A percentile compares a stretch with the other conserved stretches of the same genome.
phyloP scores from a whole-genome alignment of 1,140 invertebrate genomes.

The Apis laboriosa region DNA sequence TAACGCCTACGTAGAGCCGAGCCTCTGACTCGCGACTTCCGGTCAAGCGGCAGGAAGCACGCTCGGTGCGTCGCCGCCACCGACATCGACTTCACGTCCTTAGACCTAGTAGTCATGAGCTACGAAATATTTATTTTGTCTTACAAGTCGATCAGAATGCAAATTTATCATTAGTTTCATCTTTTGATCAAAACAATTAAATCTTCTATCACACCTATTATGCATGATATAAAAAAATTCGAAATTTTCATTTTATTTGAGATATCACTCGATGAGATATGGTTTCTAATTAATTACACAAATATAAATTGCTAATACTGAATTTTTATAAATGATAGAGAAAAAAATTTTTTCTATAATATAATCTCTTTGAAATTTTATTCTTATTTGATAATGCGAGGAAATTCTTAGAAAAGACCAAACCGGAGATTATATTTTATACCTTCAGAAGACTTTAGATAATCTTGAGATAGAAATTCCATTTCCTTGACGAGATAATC shows the following conservation, averaged over 20 bases:
- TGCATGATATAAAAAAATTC: too few species aligned
- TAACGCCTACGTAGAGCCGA: conserved; percentile 70
- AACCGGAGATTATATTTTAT: not conserved
- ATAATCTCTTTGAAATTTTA: not conserved
- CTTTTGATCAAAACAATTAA: not conserved
- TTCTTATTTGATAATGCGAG: not conserved
- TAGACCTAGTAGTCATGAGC: conserved; percentile 47
- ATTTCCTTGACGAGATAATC: not conserved
- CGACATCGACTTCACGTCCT: conserved; percentile 60
- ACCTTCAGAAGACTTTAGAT: not conserved
- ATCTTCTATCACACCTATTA: not conserved
- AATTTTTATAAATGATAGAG: not conserved
- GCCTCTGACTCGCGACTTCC: conserved; percentile 71
- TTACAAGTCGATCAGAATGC: not conserved
- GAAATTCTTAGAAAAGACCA: not conserved
- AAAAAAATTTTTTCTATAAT: not conserved
- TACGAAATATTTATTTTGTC: conserved; percentile 43
- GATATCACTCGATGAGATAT: not conserved
- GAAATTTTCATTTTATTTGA: not conserved
- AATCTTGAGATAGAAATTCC: not conserved
- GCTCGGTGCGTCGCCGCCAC: conserved; percentile 67
- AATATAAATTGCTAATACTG: not conserved
- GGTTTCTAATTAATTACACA: not conserved
- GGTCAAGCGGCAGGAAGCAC: conserved; percentile 70
- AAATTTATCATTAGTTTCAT: not conserved